Conservation (phyloP, 2,888 invertebrate genomes). For the Zygothrica quintamaculata region DNA sequence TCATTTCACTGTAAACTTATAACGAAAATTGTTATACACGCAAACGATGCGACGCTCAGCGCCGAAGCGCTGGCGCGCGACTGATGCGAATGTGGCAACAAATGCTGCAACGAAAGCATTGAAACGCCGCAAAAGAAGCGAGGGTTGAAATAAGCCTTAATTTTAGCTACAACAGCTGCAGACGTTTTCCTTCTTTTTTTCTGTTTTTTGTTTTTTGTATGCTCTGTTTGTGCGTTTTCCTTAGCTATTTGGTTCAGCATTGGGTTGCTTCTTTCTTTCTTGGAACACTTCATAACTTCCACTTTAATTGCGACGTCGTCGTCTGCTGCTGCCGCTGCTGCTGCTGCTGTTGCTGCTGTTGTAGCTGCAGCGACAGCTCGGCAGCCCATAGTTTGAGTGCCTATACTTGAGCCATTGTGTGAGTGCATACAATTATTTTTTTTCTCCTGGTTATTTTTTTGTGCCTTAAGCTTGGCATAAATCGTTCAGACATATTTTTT, state of each 20-base stretch:
- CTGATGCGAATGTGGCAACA: constrained; percentile 37
- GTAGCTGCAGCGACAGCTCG: constrained; percentile 18
- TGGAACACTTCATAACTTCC: constrained; percentile 55
- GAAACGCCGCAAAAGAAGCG: constrained; percentile 17
- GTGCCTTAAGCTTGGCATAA: constrained; percentile 30
- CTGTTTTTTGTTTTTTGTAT: too few species aligned
- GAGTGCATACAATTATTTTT: constrained; percentile 38
- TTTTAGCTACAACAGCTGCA: constrained; percentile 39
- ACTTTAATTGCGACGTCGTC: constrained; percentile 44
- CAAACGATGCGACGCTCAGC: constrained; percentile 51
- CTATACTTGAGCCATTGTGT: constrained; percentile 54
- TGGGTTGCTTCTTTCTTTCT: constrained; percentile 40
- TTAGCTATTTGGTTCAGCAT: constrained; percentile 25
- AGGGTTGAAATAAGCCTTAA: constrained; percentile 56
- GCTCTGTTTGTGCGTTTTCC: constrained; percentile 40
- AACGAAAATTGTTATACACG: constrained; percentile 1
- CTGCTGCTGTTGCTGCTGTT: constrained; percentile 18
- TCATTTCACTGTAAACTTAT: not conserved
- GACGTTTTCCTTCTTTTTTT: constrained; percentile 42
- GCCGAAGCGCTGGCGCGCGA: constrained; percentile 64
- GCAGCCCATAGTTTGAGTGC: constrained; percentile 46
- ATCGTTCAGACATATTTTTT: constrained; percentile 22
- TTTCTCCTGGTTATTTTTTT: constrained; percentile 4
- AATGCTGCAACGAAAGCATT: constrained; percentile 30
- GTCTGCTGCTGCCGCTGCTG: constrained; percentile 19